These are phyloP conservation scores for Cataglyphis altisquamis DNA, from an alignment of 2,888 invertebrate genomes.

Conservation along the genomic window DNA sequence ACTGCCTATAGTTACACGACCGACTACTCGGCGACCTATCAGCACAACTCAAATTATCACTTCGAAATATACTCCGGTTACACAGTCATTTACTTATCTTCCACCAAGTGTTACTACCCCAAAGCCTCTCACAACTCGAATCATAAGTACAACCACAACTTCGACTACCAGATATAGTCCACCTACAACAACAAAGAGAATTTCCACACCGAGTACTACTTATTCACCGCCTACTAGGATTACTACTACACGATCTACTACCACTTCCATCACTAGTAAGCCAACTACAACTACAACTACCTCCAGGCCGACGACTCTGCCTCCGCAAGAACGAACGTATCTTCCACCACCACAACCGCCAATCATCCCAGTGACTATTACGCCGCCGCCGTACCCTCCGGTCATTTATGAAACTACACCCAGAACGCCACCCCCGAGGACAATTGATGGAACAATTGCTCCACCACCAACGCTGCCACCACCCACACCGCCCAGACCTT, in stretches of 20 bases:
- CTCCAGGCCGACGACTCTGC: slow-evolving; percentile 42
- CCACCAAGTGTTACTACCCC: too few species aligned
- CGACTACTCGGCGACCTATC: not conserved
- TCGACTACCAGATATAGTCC: not conserved
- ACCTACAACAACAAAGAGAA: not conserved
- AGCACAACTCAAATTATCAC: not conserved
- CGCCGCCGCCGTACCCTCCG: slow-evolving; percentile 85
- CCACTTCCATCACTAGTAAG: not conserved
- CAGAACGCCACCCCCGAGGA: slow-evolving; percentile 70
- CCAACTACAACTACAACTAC: not conserved
- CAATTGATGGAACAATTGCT: slow-evolving; percentile 80
- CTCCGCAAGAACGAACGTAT: slow-evolving; percentile 71
- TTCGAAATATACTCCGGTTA: not conserved
- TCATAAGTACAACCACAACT: not conserved
- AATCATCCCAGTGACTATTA: slow-evolving; percentile 77
- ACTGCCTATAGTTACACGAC: slow-evolving; percentile 57
- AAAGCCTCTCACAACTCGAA: not conserved
- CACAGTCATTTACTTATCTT: not conserved
- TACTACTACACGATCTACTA: not conserved
- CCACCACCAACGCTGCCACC: slow-evolving; percentile 82
- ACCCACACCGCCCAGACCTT: slow-evolving; percentile 77
- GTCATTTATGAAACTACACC: slow-evolving; percentile 78
- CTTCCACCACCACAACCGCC: slow-evolving; percentile 81
- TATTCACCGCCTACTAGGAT: slow-evolving; percentile 23
- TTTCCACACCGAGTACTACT: not conserved